Conservation (phyloP, 1,140 invertebrate species). For the Antheraea mylitta region DNA sequence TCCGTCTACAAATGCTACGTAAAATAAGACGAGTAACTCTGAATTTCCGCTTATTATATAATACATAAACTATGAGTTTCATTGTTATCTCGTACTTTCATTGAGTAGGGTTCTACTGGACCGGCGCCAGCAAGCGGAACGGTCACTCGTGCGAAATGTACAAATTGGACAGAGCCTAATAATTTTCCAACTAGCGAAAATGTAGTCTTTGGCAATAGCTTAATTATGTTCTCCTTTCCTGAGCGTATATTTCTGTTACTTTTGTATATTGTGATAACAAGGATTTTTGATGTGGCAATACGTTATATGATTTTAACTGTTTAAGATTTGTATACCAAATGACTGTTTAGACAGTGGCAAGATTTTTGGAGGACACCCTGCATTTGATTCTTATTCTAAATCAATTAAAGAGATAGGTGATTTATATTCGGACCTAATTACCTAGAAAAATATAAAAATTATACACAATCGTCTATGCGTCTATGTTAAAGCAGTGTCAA, state of each 20-base stretch:
- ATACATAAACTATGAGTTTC: not conserved
- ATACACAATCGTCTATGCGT: no score
- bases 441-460: no score
- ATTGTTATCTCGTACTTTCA: slow-evolving; percentile 4
- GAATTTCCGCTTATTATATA: not conserved
- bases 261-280: no score
- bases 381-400: no score
- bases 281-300: no score
- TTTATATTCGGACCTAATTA: no score
- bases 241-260: not conserved
- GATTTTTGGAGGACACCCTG: no score
- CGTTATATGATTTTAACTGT: no score
- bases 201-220: not conserved
- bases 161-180: slow-evolving; percentile 1
- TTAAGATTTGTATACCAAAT: no score
- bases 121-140: not conserved
- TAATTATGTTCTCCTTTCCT: not conserved
- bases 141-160: not conserved
- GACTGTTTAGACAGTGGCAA: no score
- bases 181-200: not conserved
- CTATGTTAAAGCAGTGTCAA: no score
- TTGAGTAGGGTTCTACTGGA: not conserved
- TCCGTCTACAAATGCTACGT: not conserved
- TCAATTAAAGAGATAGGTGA: no score
- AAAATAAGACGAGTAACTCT: not conserved